Evolutionary conservation across 64 coral and sea anemone species (phyloP).

Genomic region (Hydrozoanthus tunicans): DNA sequence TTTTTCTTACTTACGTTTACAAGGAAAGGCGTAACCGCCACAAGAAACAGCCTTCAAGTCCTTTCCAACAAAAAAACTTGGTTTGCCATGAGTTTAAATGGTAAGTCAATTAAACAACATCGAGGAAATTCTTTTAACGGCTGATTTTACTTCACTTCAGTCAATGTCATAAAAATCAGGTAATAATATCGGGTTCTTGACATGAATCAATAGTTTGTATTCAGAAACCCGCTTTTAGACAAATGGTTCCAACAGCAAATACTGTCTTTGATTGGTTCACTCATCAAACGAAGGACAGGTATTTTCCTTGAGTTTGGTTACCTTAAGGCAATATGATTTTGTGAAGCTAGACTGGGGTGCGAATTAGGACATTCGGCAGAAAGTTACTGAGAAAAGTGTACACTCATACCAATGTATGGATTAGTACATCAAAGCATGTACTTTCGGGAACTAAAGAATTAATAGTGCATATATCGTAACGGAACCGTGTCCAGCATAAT

Average conservation of each 20-base stretch:
- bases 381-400: too few relatives aligned
- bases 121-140: neutral
- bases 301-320: conserved; percentile 3
- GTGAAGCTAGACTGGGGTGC: too few relatives aligned
- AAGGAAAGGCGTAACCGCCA: neutral
- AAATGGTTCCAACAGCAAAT: neutral
- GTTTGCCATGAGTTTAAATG: neutral
- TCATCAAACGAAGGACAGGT: neutral
- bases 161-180: conserved; percentile 31
- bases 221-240: neutral
- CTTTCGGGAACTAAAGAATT: too few relatives aligned
- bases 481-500: too few relatives aligned
- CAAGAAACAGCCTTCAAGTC: neutral
- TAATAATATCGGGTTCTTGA: conserved; percentile 6
- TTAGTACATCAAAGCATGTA: too few relatives aligned
- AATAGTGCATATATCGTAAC: too few relatives aligned
- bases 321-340: conserved; percentile 14
- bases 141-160: neutral
- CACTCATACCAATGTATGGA: too few relatives aligned
- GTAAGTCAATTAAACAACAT: neutral
- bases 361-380: too few relatives aligned
- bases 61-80: neutral
- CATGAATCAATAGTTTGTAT: conserved; percentile 55
- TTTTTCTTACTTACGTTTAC: conserved; percentile 24
- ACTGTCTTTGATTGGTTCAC: conserved; percentile 18